phyloP scores from a whole-genome alignment of 2,797 vertebrate genomes.

The Xyrichtys novacula region DNA sequence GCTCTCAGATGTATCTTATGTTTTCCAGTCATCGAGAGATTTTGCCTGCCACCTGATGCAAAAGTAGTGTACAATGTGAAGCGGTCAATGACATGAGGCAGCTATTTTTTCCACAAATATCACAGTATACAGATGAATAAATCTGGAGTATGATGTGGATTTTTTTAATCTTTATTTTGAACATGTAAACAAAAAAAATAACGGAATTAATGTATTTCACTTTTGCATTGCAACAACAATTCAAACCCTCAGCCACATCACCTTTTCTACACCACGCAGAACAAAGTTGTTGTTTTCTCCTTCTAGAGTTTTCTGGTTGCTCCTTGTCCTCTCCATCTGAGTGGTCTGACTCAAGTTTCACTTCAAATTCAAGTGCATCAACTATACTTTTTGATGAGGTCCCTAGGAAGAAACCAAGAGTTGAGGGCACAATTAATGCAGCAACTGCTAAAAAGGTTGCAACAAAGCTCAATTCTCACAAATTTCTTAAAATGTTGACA shows the following conservation, averaged over 20 bases:
- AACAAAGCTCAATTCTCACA: neutral
- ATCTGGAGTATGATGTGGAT: too few relatives aligned
- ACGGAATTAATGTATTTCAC: too few relatives aligned
- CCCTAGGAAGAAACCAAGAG: slow-evolving; percentile 24
- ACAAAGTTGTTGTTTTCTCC: neutral
- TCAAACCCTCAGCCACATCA: too few relatives aligned
- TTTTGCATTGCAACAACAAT: too few relatives aligned
- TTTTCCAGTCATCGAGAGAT: slow-evolving; percentile 40
- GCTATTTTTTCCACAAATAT: slow-evolving; percentile 54
- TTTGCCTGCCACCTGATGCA: slow-evolving; percentile 43
- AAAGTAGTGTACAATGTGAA: slow-evolving; percentile 35
- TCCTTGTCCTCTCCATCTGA: slow-evolving; percentile 34
- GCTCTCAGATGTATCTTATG: neutral
- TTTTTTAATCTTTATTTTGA: too few relatives aligned
- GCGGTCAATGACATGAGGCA: slow-evolving; percentile 42
- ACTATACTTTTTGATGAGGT: slow-evolving; percentile 23
- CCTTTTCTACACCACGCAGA: too few relatives aligned
- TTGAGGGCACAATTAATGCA: neutral
- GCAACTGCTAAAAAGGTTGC: slow-evolving; percentile 23
- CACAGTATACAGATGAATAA: too few relatives aligned
- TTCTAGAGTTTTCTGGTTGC: slow-evolving; percentile 44
- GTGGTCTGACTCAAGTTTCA: slow-evolving; percentile 36
- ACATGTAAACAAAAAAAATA: slow-evolving; percentile 19
- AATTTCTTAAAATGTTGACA: neutral
- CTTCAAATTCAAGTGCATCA: slow-evolving; percentile 23